Conservation (phyloP, 2,888 invertebrate genomes). For the Drosophila mettleri region DNA sequence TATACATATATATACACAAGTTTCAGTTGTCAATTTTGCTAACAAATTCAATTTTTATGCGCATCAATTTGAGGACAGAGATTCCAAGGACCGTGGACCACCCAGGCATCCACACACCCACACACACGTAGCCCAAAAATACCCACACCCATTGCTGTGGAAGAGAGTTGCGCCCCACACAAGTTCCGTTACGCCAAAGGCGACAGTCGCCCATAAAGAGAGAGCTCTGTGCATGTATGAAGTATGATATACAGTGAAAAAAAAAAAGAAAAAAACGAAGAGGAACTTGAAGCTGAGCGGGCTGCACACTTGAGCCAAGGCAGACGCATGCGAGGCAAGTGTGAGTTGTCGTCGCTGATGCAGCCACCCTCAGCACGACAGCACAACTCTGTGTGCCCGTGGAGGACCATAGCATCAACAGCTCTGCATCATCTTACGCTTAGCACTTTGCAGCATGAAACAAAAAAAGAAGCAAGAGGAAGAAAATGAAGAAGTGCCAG, state of each 20-base stretch:
- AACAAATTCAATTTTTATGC: constrained; percentile 78
- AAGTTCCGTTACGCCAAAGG: constrained; percentile 33
- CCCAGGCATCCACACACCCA: constrained; percentile 20
- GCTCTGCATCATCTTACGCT: constrained; percentile 54
- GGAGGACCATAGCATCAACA: constrained; percentile 42
- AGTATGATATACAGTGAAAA: not conserved
- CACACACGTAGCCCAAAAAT: not conserved
- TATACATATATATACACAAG: constrained; percentile 36
- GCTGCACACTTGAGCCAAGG: constrained; percentile 41
- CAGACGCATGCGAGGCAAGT: constrained; percentile 32
- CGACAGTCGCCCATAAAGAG: constrained; percentile 24
- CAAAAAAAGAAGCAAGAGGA: not conserved
- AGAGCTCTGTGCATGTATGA: constrained; percentile 5
- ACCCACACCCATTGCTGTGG: not conserved
- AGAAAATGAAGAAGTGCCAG: not conserved
- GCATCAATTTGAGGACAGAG: constrained; percentile 51
- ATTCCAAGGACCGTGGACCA: constrained; percentile 42
- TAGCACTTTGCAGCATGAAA: constrained; percentile 32
- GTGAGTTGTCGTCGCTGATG: constrained; percentile 23
- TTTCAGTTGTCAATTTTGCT: constrained; percentile 74
- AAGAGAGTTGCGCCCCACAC: constrained; percentile 27
- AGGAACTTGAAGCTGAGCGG: constrained; percentile 50
- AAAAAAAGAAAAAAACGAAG: not conserved
- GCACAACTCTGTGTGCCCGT: constrained; percentile 18
- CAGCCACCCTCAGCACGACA: constrained; percentile 45